Conservation (phyloP, 2,113 vertebrate species). For the Nibea coibor region DNA sequence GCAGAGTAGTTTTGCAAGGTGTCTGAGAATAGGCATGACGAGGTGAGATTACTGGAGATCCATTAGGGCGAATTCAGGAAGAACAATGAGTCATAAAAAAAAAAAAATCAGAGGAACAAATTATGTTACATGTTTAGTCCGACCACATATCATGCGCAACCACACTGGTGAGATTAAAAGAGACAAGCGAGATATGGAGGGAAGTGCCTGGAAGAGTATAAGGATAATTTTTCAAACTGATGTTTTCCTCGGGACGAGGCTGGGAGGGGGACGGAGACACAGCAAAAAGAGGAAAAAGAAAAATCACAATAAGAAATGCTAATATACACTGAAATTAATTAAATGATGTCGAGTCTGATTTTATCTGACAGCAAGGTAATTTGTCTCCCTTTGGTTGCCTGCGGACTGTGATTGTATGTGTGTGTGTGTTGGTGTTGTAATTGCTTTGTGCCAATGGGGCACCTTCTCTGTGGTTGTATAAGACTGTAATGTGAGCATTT, state of each 20-base stretch:
- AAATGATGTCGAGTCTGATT: constrained; percentile 91
- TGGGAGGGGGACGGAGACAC: constrained; percentile 30
- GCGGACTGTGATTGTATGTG: constrained; percentile 48
- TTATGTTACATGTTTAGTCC: constrained; percentile 11
- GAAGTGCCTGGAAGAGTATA: constrained; percentile 24
- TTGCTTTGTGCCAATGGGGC: constrained; percentile 75
- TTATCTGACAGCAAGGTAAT: constrained; percentile 92
- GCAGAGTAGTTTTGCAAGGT: not conserved
- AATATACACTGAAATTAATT: constrained; percentile 88
- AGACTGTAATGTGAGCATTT: constrained; percentile 53
- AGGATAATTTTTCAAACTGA: constrained; percentile 64
- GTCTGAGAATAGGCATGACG: not conserved
- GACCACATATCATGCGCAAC: constrained; percentile 11
- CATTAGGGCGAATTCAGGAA: not conserved
- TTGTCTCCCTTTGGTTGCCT: constrained; percentile 82
- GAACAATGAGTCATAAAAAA: not conserved
- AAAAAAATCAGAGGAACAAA: not conserved
- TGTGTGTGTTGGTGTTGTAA: constrained; percentile 62
- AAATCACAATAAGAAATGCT: constrained; percentile 77
- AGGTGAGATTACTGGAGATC: not conserved
- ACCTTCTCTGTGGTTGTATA: constrained; percentile 36
- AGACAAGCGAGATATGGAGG: constrained; percentile 9
- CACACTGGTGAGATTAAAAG: constrained; percentile 23
- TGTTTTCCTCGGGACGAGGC: constrained; percentile 54
- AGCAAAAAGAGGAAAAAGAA: constrained; percentile 36